Evolutionary conservation across 2,113 vertebrate species (phyloP).

Genomic region (Octodon degus): DNA sequence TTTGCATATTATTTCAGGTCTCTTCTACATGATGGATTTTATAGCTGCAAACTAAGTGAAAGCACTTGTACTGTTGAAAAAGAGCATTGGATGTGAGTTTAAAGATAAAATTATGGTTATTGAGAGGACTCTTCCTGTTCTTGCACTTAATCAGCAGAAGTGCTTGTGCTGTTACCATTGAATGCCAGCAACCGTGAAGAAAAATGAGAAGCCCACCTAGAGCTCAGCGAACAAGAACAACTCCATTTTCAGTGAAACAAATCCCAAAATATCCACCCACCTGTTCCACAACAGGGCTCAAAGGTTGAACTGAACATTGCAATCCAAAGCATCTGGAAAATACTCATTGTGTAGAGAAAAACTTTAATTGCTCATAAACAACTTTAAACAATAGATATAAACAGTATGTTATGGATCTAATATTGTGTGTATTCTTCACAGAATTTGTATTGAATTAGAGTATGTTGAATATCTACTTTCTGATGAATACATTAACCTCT

Average conservation of each 20-base stretch:
- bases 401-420: background rate
- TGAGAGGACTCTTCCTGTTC: background rate
- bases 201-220: background rate
- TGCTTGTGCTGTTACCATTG: background rate
- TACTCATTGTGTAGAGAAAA: background rate
- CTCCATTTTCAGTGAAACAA: background rate
- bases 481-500: background rate
- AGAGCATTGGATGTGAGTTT: slow-evolving; percentile 19
- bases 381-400: slow-evolving; percentile 43
- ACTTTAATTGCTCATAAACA: slow-evolving; percentile 2
- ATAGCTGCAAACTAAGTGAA: background rate
- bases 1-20: background rate
- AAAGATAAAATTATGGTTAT: slow-evolving; percentile 10
- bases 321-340: background rate
- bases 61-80: background rate
- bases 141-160: background rate
- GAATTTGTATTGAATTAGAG: background rate
- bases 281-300: background rate
- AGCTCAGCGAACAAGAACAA: background rate
- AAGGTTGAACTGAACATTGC: background rate
- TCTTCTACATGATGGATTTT: slow-evolving; percentile 42
- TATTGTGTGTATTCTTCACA: background rate
- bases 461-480: background rate
- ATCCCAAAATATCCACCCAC: background rate
- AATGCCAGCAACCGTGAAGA: background rate